Conservation (phyloP, 2,113 vertebrate genomes). For the Mesembrinibis cayennensis region DNA sequence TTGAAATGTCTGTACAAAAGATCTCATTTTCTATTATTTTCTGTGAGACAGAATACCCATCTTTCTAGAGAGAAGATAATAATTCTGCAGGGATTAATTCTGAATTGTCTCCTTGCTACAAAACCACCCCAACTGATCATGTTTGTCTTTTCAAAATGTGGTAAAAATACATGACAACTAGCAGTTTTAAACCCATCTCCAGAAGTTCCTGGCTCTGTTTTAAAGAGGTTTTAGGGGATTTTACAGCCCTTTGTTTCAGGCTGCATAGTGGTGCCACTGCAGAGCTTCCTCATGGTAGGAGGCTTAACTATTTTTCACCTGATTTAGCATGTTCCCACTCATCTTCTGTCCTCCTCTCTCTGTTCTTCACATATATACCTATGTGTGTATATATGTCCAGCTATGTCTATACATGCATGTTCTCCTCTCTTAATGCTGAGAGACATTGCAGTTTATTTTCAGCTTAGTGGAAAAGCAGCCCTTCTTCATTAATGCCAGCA, state of each 20-base stretch:
- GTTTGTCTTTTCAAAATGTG: neutral
- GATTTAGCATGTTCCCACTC: neutral
- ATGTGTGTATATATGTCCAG: rapidly evolving
- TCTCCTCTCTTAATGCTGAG: neutral
- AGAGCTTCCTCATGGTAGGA: neutral
- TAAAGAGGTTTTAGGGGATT: neutral
- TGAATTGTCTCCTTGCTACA: neutral
- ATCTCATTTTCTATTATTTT: neutral
- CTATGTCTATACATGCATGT: neutral
- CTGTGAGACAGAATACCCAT: neutral
- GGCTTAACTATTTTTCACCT: neutral
- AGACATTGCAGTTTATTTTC: neutral
- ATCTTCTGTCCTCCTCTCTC: neutral
- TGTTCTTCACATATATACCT: neutral
- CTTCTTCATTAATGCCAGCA: neutral
- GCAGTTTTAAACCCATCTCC: neutral
- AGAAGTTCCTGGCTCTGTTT: neutral
- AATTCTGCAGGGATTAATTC: neutral
- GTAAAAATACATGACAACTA: neutral
- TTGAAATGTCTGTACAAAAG: neutral
- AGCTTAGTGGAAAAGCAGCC: neutral
- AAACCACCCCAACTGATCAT: neutral
- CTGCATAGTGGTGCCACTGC: neutral
- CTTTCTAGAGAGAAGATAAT: neutral
- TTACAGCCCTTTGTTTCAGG: neutral